Conservation (phyloP, 2,113 vertebrate genomes). For the Charadrius vociferus region DNA sequence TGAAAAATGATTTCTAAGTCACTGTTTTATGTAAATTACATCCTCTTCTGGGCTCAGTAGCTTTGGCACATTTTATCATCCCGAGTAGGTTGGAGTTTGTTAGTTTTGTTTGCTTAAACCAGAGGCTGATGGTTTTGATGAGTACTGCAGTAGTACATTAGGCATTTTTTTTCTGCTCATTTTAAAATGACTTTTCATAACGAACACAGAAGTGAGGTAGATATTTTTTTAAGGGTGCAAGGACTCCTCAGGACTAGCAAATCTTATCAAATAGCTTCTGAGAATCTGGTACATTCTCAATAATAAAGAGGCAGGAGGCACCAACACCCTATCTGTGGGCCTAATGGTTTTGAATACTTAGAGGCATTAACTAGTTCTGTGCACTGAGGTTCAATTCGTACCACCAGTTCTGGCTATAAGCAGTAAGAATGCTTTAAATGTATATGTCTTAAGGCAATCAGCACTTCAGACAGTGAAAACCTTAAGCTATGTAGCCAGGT, state of each 20-base stretch:
- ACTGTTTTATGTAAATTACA: constrained; percentile 25
- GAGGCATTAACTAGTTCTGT: background rate
- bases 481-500: background rate
- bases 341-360: background rate
- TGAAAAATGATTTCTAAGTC: constrained; percentile 16
- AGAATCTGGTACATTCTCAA: background rate
- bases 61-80: constrained; percentile 12
- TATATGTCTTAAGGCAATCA: background rate
- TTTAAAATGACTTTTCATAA: background rate
- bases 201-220: background rate
- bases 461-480: background rate
- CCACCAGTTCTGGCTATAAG: background rate
- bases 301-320: background rate
- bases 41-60: background rate
- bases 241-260: background rate
- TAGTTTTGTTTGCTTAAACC: constrained; percentile 23
- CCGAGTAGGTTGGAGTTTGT: background rate
- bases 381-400: background rate
- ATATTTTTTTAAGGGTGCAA: background rate
- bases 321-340: background rate
- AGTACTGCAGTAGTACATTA: background rate
- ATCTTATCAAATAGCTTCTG: background rate
- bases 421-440: background rate
- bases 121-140: background rate
- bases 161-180: background rate